phyloP scores from a whole-genome alignment of 1,140 invertebrate species.

The Heliconius himera region DNA sequence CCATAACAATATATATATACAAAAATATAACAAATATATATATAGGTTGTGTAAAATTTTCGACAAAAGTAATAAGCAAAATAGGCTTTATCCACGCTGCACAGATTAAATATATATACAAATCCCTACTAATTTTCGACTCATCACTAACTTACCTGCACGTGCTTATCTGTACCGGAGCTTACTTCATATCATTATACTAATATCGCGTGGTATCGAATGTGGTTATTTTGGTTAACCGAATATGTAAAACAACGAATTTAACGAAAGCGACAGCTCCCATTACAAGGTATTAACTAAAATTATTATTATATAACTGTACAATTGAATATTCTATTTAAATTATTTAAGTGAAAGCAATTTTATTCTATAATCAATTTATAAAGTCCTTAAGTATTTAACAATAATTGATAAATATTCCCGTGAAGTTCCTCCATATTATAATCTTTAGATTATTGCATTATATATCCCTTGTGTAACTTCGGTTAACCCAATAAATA shows the following conservation, averaged over 20 bases:
- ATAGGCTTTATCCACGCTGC: not conserved
- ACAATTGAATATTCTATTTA: no score
- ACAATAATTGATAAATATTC: no score
- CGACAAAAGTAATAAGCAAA: not conserved
- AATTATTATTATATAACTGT: no score
- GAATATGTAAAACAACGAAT: not conserved
- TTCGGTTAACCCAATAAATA: not conserved
- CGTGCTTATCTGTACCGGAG: slow-evolving; percentile 48
- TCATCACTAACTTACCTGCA: slow-evolving; percentile 76
- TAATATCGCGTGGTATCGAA: slow-evolving; percentile 18
- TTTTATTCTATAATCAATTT: no score
- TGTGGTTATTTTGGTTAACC: not conserved
- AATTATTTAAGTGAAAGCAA: not conserved
- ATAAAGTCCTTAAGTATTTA: no score
- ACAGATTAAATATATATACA: slow-evolving; percentile 15
- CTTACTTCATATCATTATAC: slow-evolving; percentile 54
- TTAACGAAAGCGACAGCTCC: not conserved
- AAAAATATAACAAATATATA: not conserved
- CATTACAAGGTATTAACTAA: no score
- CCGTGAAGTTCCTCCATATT: no score
- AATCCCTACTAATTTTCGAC: slow-evolving; percentile 74
- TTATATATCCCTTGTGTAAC: not conserved
- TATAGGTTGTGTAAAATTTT: not conserved
- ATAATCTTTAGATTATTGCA: no score
- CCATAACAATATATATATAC: not conserved